phyloP scores from a whole-genome alignment of 2,888 invertebrate genomes.

The Cephonodes hylas region DNA sequence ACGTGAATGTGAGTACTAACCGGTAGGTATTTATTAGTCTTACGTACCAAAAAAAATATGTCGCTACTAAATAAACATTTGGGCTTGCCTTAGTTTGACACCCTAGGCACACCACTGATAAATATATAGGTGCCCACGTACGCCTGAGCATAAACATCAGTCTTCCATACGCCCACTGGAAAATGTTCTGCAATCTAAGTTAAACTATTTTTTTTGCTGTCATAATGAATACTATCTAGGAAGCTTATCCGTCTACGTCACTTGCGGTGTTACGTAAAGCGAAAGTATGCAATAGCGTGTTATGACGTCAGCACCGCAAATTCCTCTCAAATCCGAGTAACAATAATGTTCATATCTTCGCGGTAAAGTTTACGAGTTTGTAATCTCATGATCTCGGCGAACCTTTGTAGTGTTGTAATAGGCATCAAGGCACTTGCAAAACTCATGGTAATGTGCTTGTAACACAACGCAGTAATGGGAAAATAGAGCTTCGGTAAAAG shows the following conservation, averaged over 20 bases:
- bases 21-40: no score
- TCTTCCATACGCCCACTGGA: no score
- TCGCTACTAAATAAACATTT: no score
- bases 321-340: not conserved
- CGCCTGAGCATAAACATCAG: no score
- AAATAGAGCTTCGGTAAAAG: not conserved
- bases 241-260: not conserved
- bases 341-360: not conserved
- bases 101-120: no score
- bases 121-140: no score
- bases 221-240: not conserved
- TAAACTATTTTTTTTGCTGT: no score
- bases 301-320: not conserved
- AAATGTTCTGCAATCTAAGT: no score
- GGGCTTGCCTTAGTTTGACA: no score
- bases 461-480: not conserved
- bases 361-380: not conserved
- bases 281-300: not conserved
- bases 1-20: no score
- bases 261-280: not conserved
- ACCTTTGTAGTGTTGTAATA: constrained; percentile 7
- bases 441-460: not conserved
- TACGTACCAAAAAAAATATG: no score
- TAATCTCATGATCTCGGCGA: not conserved
- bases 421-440: not conserved